These are phyloP conservation scores for Pachypanchax playfairii DNA, from an alignment of 2,113 vertebrate species.

Conservation along the genomic window DNA sequence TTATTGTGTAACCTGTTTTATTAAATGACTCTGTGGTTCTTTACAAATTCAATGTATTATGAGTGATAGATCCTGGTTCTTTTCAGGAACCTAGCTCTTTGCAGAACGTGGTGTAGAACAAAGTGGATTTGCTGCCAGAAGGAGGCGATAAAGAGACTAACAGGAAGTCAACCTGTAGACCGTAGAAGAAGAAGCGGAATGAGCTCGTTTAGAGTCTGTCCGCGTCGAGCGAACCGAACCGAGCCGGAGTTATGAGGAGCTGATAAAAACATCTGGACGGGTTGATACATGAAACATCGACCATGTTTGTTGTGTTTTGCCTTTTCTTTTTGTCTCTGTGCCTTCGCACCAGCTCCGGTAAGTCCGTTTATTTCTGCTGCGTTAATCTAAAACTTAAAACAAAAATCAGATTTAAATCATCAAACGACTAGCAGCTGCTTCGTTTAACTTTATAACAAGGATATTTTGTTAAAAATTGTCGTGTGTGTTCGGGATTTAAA, in stretches of 20 bases:
- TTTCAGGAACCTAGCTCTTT: too few species aligned
- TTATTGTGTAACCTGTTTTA: too few species aligned
- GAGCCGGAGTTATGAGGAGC: background rate
- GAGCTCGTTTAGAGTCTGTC: background rate
- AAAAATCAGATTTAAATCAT: too few species aligned
- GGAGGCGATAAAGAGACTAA: background rate
- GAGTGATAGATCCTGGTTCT: too few species aligned
- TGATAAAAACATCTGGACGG: background rate
- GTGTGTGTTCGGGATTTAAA: too few species aligned
- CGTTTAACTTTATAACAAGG: too few species aligned
- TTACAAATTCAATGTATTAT: too few species aligned
- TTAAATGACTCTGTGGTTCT: too few species aligned
- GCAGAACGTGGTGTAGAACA: too few species aligned
- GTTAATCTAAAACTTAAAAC: background rate
- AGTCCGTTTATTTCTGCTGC: background rate
- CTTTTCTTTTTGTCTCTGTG: background rate
- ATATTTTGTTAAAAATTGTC: too few species aligned
- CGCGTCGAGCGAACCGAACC: background rate
- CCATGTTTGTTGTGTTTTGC: slow-evolving; percentile 3
- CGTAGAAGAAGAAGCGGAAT: background rate
- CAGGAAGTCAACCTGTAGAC: background rate
- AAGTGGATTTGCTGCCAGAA: background rate
- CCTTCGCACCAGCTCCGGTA: slow-evolving; percentile 1
- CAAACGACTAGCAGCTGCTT: too few species aligned
- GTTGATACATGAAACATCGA: background rate